A percentile compares a stretch with the other conserved stretches of the same genome.
Evolutionary conservation across 2,113 vertebrate species (phyloP).

Genomic region (Burhinus bistriatus): DNA sequence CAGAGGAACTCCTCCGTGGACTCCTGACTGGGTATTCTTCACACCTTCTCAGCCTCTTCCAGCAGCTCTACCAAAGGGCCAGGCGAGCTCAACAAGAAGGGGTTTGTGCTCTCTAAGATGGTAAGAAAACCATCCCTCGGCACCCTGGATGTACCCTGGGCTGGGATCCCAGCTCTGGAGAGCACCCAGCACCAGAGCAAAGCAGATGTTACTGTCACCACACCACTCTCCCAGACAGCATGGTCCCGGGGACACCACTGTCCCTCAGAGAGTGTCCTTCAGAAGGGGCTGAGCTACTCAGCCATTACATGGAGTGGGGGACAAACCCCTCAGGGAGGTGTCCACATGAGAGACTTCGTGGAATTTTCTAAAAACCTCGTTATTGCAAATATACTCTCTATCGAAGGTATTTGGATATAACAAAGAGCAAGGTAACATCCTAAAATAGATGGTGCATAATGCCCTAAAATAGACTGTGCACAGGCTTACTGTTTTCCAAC

Average conservation of each 20-base stretch:
- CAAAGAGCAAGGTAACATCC: background rate
- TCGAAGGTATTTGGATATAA: background rate
- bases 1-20: background rate
- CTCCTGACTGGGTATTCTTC: background rate
- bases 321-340: background rate
- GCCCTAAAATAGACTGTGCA: background rate
- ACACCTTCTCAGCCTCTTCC: background rate
- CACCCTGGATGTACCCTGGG: rapidly evolving
- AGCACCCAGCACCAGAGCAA: background rate
- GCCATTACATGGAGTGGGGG: rapidly evolving
- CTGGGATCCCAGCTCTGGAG: background rate
- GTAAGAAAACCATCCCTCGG: background rate
- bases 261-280: background rate
- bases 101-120: background rate
- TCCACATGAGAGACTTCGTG: background rate
- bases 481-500: background rate
- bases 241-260: rapidly evolving
- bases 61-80: background rate
- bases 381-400: background rate
- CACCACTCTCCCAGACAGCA: no score
- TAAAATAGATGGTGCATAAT: background rate
- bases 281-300: background rate
- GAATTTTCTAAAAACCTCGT: background rate
- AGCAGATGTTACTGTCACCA: background rate
- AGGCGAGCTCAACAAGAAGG: background rate